These are phyloP conservation scores for Lycaon pictus DNA, from an alignment of 2,113 vertebrate genomes.

Conservation along the genomic window DNA sequence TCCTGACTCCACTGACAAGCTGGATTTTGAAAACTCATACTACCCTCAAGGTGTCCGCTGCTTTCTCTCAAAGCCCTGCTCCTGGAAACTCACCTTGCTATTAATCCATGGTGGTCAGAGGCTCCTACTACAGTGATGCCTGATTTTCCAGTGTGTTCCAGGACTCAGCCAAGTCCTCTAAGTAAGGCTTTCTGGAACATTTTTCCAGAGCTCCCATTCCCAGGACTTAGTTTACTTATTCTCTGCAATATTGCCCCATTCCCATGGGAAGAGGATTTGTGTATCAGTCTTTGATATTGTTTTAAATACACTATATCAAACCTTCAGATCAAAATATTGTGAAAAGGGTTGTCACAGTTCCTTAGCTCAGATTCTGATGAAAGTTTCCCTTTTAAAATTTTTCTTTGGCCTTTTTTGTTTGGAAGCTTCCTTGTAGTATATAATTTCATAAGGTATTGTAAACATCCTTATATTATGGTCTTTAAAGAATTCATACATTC, in stretches of 20 bases:
- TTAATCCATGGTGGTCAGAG: neutral
- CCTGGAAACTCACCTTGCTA: neutral
- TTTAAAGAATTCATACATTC: constrained; percentile 34
- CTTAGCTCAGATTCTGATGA: neutral
- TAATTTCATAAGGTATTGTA: neutral
- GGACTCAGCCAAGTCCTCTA: neutral
- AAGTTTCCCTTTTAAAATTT: neutral
- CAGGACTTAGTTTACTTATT: neutral
- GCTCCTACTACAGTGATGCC: neutral
- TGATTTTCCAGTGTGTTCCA: neutral
- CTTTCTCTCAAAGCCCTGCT: neutral
- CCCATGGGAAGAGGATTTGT: neutral
- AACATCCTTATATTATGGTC: neutral
- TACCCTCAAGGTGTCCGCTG: neutral
- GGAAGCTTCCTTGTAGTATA: neutral
- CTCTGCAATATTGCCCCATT: neutral
- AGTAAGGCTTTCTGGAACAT: constrained; percentile 3
- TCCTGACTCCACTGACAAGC: neutral
- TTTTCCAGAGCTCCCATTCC: neutral
- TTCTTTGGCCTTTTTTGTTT: neutral
- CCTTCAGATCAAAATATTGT: neutral
- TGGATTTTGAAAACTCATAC: neutral
- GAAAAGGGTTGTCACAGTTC: neutral
- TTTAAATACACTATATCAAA: neutral
- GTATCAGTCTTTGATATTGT: neutral